Conservation (phyloP, 1,140 invertebrate genomes). For the Drosophila lacteicornis region DNA sequence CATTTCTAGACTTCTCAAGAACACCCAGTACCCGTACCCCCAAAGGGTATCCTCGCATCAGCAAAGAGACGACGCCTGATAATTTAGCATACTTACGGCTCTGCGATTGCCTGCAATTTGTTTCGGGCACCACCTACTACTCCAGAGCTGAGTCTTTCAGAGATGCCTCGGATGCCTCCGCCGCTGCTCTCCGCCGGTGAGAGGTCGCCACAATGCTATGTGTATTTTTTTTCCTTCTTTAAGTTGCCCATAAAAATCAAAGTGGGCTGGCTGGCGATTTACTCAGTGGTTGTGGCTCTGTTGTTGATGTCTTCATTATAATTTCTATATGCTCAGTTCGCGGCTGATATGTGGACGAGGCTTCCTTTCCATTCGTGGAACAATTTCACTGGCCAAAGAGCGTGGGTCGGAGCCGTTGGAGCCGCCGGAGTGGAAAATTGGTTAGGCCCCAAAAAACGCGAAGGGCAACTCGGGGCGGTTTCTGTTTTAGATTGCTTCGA, state of each 20-base stretch:
- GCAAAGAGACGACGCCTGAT: slow-evolving; percentile 70
- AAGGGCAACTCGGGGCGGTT: slow-evolving; percentile 49
- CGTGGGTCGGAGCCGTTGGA: slow-evolving; percentile 55
- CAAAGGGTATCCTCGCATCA: slow-evolving; percentile 33
- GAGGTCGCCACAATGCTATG: slow-evolving; percentile 53
- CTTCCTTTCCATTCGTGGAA: slow-evolving; percentile 46
- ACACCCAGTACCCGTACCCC: background rate
- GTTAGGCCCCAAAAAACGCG: slow-evolving; percentile 53
- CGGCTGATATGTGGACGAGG: slow-evolving; percentile 40
- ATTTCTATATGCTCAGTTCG: slow-evolving; percentile 71
- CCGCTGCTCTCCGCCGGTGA: slow-evolving; percentile 51
- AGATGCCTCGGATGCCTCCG: slow-evolving; percentile 23
- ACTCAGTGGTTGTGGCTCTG: slow-evolving; percentile 60
- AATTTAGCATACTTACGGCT: slow-evolving; percentile 80
- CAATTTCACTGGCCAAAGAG: slow-evolving; percentile 68
- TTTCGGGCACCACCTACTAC: slow-evolving; percentile 81
- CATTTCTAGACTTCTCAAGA: background rate
- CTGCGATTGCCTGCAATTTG: slow-evolving; percentile 79
- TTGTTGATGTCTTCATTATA: slow-evolving; percentile 82
- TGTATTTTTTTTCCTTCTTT: slow-evolving; percentile 24
- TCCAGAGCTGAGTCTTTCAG: slow-evolving; percentile 19
- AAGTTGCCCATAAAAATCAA: slow-evolving; percentile 77
- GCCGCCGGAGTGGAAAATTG: slow-evolving; percentile 63
- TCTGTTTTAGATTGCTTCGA: slow-evolving; percentile 40
- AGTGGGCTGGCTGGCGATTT: slow-evolving; percentile 80